Evolutionary conservation across 1,140 invertebrate species (phyloP).

Genomic region (Drosophila dunni): DNA sequence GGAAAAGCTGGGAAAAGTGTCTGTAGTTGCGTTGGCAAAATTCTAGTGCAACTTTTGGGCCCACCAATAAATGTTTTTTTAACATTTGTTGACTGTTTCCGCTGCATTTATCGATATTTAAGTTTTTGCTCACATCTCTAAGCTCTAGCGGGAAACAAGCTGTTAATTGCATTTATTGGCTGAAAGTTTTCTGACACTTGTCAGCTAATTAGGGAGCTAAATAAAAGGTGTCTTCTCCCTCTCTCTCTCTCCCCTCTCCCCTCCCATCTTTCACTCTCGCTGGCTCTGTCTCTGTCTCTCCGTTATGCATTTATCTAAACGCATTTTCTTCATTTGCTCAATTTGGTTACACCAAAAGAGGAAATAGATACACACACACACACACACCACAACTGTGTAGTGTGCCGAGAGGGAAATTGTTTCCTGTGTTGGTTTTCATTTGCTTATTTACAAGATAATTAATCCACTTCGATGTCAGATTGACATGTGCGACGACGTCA

Average conservation of each 20-base stretch:
- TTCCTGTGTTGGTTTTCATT: conserved; percentile 39
- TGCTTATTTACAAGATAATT: conserved; percentile 51
- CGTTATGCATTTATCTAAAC: neutral
- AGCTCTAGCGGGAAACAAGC: neutral
- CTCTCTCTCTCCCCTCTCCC: neutral
- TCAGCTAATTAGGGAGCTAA: neutral
- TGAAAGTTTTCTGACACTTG: neutral
- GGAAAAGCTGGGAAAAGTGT: too few relatives aligned
- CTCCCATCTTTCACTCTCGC: neutral
- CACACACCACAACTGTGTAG: neutral
- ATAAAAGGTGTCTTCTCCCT: neutral
- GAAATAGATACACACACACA: conserved; percentile 7
- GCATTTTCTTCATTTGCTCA: conserved; percentile 11
- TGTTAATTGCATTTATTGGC: neutral
- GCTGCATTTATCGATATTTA: too few relatives aligned
- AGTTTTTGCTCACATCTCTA: neutral
- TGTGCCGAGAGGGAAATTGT: conserved; percentile 16
- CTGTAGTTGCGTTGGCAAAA: too few relatives aligned
- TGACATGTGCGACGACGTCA: conserved; percentile 37
- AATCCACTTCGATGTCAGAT: conserved; percentile 57
- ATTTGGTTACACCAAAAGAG: conserved; percentile 11
- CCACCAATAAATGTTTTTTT: too few relatives aligned
- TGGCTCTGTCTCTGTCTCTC: neutral
- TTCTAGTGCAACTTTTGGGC: too few relatives aligned
- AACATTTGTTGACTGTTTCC: too few relatives aligned